Conservation (phyloP, 37 sponge, comb jelly and placozoan species). For the Dysidea cf. avara region DNA sequence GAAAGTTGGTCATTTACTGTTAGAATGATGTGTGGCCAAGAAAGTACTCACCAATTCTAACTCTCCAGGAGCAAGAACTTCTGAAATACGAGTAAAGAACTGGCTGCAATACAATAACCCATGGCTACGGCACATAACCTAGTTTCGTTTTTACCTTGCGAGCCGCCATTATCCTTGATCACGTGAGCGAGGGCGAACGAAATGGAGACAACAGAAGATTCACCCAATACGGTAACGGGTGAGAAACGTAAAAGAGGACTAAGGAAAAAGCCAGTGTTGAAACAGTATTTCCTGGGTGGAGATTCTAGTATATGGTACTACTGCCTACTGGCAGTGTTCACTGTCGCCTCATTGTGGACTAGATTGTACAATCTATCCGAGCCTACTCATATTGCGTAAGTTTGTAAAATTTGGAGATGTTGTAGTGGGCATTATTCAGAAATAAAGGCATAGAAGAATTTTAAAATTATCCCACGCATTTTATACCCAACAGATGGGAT, state of each 20-base stretch:
- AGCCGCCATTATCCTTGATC: no score
- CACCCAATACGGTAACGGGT: background rate
- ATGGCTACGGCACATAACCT: background rate
- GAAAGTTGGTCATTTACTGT: background rate
- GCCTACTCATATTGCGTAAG: slow-evolving; percentile 88
- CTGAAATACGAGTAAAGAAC: slow-evolving; percentile 95
- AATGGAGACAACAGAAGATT: background rate
- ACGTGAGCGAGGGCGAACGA: no score
- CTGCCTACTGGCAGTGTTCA: slow-evolving; percentile 45
- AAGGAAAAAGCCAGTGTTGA: no score
- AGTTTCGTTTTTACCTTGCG: background rate
- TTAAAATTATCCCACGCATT: slow-evolving; percentile 6
- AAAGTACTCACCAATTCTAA: slow-evolving; percentile 80
- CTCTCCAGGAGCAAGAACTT: slow-evolving; percentile 98
- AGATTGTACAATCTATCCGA: slow-evolving; percentile 73
- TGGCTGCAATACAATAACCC: slow-evolving; percentile 48
- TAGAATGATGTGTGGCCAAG: no score
- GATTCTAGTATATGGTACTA: slow-evolving; percentile 14
- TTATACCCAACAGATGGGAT: slow-evolving; percentile 81
- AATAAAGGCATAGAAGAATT: background rate
- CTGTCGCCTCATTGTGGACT: slow-evolving; percentile 46
- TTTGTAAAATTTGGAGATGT: background rate
- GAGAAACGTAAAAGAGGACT: no score
- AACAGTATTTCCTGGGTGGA: no score
- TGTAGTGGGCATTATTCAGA: background rate